Conservation (phyloP, 2,113 vertebrate genomes). For the Pelmatolapia mariae region DNA sequence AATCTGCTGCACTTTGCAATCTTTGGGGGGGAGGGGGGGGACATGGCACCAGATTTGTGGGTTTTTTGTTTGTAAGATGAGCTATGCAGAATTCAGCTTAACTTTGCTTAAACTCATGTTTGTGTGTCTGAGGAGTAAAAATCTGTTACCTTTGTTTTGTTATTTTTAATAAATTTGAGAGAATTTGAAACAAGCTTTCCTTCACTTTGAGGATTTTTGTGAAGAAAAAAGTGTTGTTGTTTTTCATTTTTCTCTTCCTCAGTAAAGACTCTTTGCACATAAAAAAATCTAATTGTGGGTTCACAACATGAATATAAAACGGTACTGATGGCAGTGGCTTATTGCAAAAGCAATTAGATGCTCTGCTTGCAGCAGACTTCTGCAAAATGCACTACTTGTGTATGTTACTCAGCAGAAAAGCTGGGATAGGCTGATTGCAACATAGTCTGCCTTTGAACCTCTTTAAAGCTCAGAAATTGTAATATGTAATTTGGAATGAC, state of each 20-base stretch:
- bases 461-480: background rate
- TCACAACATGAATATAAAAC: background rate
- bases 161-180: background rate
- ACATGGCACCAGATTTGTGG: background rate
- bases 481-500: background rate
- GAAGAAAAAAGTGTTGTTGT: background rate
- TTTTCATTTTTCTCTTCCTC: background rate
- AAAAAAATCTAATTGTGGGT: background rate
- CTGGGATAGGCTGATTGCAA: background rate
- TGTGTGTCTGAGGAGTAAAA: background rate
- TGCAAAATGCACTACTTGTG: background rate
- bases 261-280: background rate
- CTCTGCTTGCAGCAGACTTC: background rate
- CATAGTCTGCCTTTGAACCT: background rate
- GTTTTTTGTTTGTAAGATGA: background rate
- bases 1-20: background rate
- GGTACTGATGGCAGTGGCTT: background rate
- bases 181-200: background rate
- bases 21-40: accelerated
- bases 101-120: background rate
- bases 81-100: background rate
- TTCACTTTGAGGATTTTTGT: background rate
- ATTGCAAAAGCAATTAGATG: background rate
- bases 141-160: background rate
- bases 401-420: background rate